Evolutionary conservation across 2,888 invertebrate species (phyloP).

Genomic region (Acleris laterana): DNA sequence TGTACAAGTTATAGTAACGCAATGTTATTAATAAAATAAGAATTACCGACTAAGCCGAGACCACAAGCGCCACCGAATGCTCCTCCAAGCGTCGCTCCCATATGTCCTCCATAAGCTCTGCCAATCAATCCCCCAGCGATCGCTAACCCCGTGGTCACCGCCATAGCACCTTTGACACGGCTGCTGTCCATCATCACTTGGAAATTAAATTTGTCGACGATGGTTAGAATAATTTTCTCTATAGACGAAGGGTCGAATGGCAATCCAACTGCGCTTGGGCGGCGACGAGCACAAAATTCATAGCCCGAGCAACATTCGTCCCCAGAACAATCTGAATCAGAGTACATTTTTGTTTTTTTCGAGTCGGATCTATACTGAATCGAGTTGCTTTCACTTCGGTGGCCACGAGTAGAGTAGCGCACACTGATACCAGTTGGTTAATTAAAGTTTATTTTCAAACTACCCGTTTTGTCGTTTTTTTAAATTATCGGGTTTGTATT

Average conservation of each 20-base stretch:
- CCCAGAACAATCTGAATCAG: constrained; percentile 47
- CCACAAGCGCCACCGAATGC: constrained; percentile 74
- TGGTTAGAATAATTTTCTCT: constrained; percentile 66
- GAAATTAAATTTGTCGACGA: constrained; percentile 71
- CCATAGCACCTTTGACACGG: constrained; percentile 54
- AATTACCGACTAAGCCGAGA: constrained; percentile 70
- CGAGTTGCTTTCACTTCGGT: constrained; percentile 1
- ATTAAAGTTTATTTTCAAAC: neutral
- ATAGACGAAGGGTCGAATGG: constrained; percentile 64
- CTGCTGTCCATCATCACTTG: constrained; percentile 62
- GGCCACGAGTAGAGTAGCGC: constrained; percentile 2
- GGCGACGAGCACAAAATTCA: constrained; percentile 50
- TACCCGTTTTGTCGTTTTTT: no score
- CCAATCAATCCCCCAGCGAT: constrained; percentile 72
- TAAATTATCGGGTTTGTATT: no score
- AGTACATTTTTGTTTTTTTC: constrained; percentile 44
- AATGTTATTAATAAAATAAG: neutral
- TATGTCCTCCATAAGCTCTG: constrained; percentile 69
- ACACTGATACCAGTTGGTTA: neutral
- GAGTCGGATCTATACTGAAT: neutral
- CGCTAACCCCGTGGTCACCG: constrained; percentile 67
- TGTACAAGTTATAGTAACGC: no score
- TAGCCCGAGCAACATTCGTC: constrained; percentile 52
- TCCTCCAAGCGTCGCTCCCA: constrained; percentile 71
- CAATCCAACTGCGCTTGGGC: constrained; percentile 45